These are phyloP conservation scores for Drosophila lacertosa DNA, from an alignment of 1,140 invertebrate genomes.

Conservation along the genomic window DNA sequence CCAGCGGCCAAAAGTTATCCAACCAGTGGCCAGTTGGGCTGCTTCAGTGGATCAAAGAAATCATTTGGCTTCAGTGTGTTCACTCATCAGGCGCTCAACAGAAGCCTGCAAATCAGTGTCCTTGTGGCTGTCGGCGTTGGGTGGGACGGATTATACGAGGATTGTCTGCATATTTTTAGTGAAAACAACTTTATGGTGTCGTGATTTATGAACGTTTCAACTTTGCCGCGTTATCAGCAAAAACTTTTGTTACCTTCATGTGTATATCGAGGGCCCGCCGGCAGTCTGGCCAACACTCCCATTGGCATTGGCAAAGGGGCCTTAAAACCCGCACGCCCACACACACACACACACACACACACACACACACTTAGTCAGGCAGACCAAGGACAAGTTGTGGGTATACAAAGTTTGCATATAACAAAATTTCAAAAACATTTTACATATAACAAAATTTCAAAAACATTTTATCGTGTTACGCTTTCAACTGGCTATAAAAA, in stretches of 20 bases:
- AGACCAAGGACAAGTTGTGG: slow-evolving; percentile 70
- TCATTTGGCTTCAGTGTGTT: slow-evolving; percentile 48
- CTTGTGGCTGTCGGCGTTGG: slow-evolving; percentile 13
- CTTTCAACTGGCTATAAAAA: slow-evolving; percentile 79
- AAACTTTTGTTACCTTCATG: slow-evolving; percentile 63
- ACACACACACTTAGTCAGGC: not conserved
- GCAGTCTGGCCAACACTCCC: slow-evolving; percentile 48
- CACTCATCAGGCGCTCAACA: not conserved
- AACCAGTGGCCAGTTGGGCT: slow-evolving; percentile 46
- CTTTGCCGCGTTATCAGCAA: slow-evolving; percentile 79
- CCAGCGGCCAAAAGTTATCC: slow-evolving; percentile 47
- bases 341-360: slow-evolving; percentile 25
- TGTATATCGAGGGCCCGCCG: slow-evolving; percentile 22
- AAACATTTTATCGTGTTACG: slow-evolving; percentile 81
- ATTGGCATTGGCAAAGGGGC: slow-evolving; percentile 59
- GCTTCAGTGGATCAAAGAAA: slow-evolving; percentile 63
- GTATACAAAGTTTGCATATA: slow-evolving; percentile 69
- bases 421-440: slow-evolving; percentile 74
- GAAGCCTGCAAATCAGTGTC: slow-evolving; percentile 52
- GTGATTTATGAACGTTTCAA: slow-evolving; percentile 82
- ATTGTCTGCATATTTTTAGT: slow-evolving; percentile 68
- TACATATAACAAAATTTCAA: slow-evolving; percentile 66
- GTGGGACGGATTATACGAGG: slow-evolving; percentile 18
- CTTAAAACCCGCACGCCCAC: slow-evolving; percentile 52
- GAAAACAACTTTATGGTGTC: slow-evolving; percentile 77